phyloP scores from a whole-genome alignment of 2,113 vertebrate genomes.

The Crotalus horridus region DNA sequence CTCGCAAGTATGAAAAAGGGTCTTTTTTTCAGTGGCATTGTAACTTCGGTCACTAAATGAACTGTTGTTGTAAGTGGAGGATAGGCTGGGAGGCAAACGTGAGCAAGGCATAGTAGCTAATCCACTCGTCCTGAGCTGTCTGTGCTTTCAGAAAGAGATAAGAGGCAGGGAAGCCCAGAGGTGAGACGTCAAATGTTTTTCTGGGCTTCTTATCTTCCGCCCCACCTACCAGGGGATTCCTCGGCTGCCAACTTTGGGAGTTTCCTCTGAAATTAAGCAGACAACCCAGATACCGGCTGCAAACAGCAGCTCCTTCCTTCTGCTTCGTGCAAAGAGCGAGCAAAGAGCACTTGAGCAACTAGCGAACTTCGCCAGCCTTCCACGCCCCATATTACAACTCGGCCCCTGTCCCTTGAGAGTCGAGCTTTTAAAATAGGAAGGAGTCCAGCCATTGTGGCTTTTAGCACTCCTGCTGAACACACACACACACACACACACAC shows the following conservation, averaged over 20 bases:
- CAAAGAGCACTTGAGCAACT: not conserved
- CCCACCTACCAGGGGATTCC: not conserved
- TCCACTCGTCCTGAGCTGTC: not conserved
- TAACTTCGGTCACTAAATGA: not conserved
- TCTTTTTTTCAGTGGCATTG: not conserved
- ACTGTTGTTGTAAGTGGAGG: not conserved
- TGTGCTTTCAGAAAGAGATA: not conserved
- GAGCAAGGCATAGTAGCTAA: not conserved
- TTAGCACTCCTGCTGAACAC: not conserved
- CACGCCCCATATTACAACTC: not conserved
- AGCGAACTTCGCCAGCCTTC: not conserved
- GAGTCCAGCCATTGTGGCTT: not conserved
- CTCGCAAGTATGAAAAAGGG: not conserved
- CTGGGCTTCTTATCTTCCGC: not conserved
- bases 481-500: not conserved
- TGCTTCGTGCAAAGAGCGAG: not conserved
- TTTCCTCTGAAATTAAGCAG: not conserved
- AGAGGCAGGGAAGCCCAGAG: not conserved
- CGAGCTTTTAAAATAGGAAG: not conserved
- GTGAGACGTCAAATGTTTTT: too few species aligned
- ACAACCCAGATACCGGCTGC: not conserved
- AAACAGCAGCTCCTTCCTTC: not conserved
- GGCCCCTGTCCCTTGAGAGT: accelerated
- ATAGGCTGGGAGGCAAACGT: not conserved
- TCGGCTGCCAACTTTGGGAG: not conserved